Evolutionary conservation across 2,888 invertebrate species (phyloP).

Genomic region (Lasioglossum morio): DNA sequence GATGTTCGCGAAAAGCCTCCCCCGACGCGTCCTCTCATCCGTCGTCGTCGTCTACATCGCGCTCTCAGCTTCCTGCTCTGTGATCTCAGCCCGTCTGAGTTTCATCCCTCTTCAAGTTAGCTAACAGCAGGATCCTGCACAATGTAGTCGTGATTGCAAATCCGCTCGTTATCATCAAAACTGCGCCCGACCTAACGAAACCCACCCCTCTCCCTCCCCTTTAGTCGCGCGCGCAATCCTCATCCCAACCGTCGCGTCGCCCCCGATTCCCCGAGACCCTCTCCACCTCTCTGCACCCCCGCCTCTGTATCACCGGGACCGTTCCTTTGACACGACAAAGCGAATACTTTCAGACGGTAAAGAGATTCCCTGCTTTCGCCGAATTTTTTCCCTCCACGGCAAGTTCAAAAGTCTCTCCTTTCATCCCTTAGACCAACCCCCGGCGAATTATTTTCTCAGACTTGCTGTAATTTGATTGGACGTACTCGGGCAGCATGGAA

Average conservation of each 20-base stretch:
- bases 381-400: constrained; percentile 2
- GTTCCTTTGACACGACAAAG: constrained; percentile 37
- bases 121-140: constrained; percentile 79
- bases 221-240: constrained; percentile 34
- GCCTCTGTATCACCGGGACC: constrained; percentile 21
- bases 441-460: not conserved
- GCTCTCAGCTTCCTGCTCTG: constrained; percentile 77
- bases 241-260: constrained; percentile 22
- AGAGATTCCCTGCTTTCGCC: constrained; percentile 38
- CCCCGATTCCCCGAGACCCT: not conserved
- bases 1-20: constrained; percentile 25
- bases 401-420: constrained; percentile 17
- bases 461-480: constrained; percentile 34
- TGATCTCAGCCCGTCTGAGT: constrained; percentile 80
- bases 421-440: not conserved
- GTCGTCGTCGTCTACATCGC: constrained; percentile 55
- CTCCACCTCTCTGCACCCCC: constrained; percentile 16
- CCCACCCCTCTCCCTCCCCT: constrained; percentile 49
- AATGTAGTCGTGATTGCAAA: constrained; percentile 83
- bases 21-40: constrained; percentile 52
- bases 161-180: constrained; percentile 83
- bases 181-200: constrained; percentile 75
- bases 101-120: constrained; percentile 81
- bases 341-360: constrained; percentile 36
- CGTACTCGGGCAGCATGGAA: constrained; percentile 4